Evolutionary conservation across 2,113 vertebrate genomes (phyloP), one percentile per base, ranked within the genome.

Genomic region (Barbus barbus): DNA sequence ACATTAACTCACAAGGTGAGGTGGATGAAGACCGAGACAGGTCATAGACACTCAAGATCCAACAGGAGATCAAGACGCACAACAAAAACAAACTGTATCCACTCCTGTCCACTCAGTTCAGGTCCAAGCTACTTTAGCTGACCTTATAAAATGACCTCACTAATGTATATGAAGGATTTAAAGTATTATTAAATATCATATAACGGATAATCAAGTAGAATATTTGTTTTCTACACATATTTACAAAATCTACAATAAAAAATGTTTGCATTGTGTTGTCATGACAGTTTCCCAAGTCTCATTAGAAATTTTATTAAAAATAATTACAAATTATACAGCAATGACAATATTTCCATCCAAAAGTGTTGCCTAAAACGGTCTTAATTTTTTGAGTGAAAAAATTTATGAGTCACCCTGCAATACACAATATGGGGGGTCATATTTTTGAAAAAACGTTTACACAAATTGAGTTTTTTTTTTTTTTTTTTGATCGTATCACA

Each of bases 1-100:
- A 84, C 79, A 77, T 58, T 41, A 78, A 85, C 65, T 85, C 53
- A 73, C 75, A 81, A 72, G 56, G 83, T 77, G 83, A 85, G 48
- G 72, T 41, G 56, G 83, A 87, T 53, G 75, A 36, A 48, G 83
- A 73, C 74, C 65, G 81, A 72, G 44, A 83, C 60, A 72, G 76
- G 75, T 81, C 77, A 65, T 71, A 53, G 81, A 48, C 74, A 78
- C 36, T 56, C 65, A 84, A 86, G 73, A 82, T 79, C 48, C 78
- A 78, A 75, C 53, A 69, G 73, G 46, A 84, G 78, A 83, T 48
- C 36, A 38, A 82, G 24, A 78, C 58, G 51, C 78, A 67, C 74
- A 75, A 85, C 83, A 85, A 71, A 71, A 83, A 63, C 77, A 76
- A 78, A 38, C 36, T 5, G n/a, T 18, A 48, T 75, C 48, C 33